Evolutionary conservation across 2,797 vertebrate genomes (phyloP).

Genomic region (Luscinia luscinia): DNA sequence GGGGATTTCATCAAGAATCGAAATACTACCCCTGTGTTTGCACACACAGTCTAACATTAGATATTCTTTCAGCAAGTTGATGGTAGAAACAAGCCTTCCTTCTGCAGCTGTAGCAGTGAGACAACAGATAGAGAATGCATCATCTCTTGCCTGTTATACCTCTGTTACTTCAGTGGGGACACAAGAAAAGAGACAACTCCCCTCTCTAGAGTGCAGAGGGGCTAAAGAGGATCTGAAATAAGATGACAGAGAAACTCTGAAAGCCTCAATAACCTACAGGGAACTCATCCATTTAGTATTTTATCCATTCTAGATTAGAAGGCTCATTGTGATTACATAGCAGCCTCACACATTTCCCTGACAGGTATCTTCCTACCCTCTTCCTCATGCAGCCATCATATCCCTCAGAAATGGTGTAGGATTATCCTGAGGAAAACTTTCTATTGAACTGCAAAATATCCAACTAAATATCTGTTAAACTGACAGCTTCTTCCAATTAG

Average conservation of each 20-base stretch:
- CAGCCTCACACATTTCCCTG: background rate
- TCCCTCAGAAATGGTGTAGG: background rate
- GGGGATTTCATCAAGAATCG: background rate
- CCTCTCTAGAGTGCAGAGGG: background rate
- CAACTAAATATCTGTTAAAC: conserved; percentile 46
- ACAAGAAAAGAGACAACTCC: background rate
- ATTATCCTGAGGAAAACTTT: conserved; percentile 23
- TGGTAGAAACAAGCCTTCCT: background rate
- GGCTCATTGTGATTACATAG: background rate
- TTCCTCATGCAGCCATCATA: background rate
- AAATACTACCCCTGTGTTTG: background rate
- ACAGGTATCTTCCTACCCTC: background rate
- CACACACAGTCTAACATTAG: background rate
- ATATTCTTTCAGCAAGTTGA: background rate
- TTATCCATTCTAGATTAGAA: background rate
- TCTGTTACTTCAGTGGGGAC: background rate
- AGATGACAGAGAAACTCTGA: background rate
- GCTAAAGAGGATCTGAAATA: background rate
- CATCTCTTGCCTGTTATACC: background rate
- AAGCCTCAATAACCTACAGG: background rate
- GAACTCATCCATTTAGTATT: background rate
- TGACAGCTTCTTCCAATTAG: conserved; percentile 58
- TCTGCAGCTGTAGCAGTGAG: background rate
- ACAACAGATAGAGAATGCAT: background rate
- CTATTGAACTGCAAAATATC: conserved; percentile 17